phyloP scores from a whole-genome alignment of 2,888 invertebrate species.

The Athalia cordata region DNA sequence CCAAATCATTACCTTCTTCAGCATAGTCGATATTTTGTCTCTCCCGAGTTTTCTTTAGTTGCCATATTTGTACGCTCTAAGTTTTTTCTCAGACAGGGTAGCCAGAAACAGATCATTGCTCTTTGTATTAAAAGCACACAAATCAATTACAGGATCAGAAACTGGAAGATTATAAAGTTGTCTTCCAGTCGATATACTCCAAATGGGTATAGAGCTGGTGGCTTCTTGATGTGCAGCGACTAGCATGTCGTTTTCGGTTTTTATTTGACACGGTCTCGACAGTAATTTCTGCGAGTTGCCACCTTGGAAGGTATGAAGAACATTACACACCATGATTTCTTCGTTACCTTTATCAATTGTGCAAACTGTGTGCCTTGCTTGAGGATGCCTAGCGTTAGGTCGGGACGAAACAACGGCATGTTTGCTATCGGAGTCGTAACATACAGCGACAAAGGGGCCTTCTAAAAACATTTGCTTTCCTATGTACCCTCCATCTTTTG shows the following conservation, averaged over 20 bases:
- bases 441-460: constrained; percentile 86
- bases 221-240: constrained; percentile 87
- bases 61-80: constrained; percentile 78
- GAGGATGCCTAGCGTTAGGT: constrained; percentile 76
- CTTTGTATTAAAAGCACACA: constrained; percentile 77
- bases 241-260: constrained; percentile 77
- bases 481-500: constrained; percentile 66
- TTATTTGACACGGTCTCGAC: constrained; percentile 79
- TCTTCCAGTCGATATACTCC: constrained; percentile 78
- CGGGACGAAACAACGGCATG: constrained; percentile 84
- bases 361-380: constrained; percentile 74
- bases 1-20: constrained; percentile 9
- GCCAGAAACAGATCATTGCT: constrained; percentile 77
- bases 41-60: constrained; percentile 43
- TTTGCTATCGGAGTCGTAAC: constrained; percentile 80
- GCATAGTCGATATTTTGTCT: background rate
- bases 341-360: constrained; percentile 72
- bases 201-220: constrained; percentile 79
- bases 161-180: constrained; percentile 78
- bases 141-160: constrained; percentile 81
- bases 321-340: constrained; percentile 76
- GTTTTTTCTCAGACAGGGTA: constrained; percentile 80
- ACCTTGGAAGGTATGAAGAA: constrained; percentile 80
- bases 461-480: constrained; percentile 77
- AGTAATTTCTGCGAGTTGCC: constrained; percentile 81